These are phyloP conservation scores for Drosophila sordidula DNA, from an alignment of 2,888 invertebrate species.

Conservation along the genomic window DNA sequence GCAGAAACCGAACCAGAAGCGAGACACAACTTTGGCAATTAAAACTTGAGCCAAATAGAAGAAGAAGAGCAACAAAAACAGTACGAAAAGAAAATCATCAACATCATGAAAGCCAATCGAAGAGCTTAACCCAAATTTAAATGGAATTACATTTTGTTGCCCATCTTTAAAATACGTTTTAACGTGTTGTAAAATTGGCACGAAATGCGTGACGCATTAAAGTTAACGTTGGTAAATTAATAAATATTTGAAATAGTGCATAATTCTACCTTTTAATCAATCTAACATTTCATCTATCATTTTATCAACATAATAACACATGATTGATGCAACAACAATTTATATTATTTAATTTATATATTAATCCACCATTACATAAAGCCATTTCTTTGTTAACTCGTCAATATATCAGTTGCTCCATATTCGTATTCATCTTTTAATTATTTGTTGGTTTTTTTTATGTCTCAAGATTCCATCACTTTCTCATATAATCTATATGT, in stretches of 20 bases:
- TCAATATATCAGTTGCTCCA: too few relatives aligned
- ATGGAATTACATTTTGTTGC: slow-evolving; percentile 3
- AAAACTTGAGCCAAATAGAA: slow-evolving; percentile 53
- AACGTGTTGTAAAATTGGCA: not conserved
- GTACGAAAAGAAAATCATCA: not conserved
- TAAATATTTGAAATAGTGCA: not conserved
- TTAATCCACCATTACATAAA: too few relatives aligned
- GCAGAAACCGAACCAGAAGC: not conserved
- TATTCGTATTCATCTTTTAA: too few relatives aligned
- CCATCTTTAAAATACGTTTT: not conserved
- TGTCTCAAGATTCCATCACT: not conserved
- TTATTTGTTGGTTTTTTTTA: not conserved
- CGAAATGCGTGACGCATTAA: not conserved
- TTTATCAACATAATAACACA: too few relatives aligned
- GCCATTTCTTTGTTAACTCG: too few relatives aligned
- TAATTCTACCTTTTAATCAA: not conserved
- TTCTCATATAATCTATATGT: too few relatives aligned
- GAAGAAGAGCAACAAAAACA: not conserved
- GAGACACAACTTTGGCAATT: slow-evolving; percentile 67
- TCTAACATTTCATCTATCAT: too few relatives aligned
- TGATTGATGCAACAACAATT: too few relatives aligned
- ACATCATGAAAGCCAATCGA: slow-evolving; percentile 6
- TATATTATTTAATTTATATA: too few relatives aligned
- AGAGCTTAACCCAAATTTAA: not conserved
- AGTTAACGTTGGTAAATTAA: not conserved